phyloP scores from a whole-genome alignment of 1,140 invertebrate genomes.

The Aphelinus atriplicis region DNA sequence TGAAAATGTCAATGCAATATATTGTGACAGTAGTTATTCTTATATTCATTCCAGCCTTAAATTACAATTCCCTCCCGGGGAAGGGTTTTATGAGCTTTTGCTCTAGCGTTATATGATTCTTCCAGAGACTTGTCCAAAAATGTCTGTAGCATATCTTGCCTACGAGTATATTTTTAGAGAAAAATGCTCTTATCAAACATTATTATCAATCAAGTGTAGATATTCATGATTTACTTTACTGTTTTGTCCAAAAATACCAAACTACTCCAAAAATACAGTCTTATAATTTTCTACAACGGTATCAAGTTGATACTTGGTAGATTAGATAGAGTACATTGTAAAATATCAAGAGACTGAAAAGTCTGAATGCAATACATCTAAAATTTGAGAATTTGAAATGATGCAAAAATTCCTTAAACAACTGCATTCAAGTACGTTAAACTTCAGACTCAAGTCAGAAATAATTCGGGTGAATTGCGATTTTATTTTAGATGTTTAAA shows the following conservation, averaged over 20 bases:
- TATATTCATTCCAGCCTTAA: conserved; percentile 37
- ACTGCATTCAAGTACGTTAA: too few species aligned
- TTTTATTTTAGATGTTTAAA: background rate
- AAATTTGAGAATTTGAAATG: too few species aligned
- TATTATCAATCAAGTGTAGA: background rate
- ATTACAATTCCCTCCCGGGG: conserved; percentile 24
- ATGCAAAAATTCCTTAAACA: too few species aligned
- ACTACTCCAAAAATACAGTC: conserved; percentile 34
- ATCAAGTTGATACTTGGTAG: background rate
- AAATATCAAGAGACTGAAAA: too few species aligned
- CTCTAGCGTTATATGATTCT: conserved; percentile 32
- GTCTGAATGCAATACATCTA: too few species aligned
- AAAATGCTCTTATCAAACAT: conserved; percentile 16
- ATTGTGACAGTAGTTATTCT: conserved; percentile 39
- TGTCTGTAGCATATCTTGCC: conserved; percentile 10
- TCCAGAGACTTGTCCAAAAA: conserved; percentile 28
- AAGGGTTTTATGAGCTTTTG: conserved; percentile 33
- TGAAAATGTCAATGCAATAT: conserved; percentile 37
- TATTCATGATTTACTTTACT: conserved; percentile 2
- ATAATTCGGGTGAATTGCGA: too few species aligned
- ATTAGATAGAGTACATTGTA: too few species aligned
- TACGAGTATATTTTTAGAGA: conserved; percentile 28
- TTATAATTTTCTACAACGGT: conserved; percentile 4
- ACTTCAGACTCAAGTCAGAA: too few species aligned
- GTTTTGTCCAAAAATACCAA: conserved; percentile 17